phyloP scores from a whole-genome alignment of 2,888 invertebrate species.

The Drosophila conformis region DNA sequence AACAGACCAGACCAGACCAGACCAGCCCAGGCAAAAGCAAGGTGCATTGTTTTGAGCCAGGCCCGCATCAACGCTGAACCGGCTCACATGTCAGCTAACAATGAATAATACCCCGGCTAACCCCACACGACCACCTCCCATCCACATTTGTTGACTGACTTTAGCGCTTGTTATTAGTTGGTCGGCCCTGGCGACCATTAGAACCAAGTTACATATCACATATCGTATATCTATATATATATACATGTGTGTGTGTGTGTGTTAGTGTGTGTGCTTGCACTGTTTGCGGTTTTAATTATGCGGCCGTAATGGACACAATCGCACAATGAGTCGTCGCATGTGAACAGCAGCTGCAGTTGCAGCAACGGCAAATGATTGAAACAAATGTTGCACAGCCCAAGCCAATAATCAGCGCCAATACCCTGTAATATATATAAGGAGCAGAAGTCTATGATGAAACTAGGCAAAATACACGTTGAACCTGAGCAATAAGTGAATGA shows the following conservation, averaged over 20 bases:
- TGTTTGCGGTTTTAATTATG: constrained; percentile 64
- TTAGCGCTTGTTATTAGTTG: constrained; percentile 49
- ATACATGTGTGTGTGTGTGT: neutral
- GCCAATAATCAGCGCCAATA: constrained; percentile 33
- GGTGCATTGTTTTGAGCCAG: constrained; percentile 36
- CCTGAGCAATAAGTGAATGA: neutral
- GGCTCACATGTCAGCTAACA: constrained; percentile 55
- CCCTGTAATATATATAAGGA: constrained; percentile 20
- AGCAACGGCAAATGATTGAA: constrained; percentile 49
- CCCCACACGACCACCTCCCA: neutral
- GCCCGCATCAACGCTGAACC: constrained; percentile 2
- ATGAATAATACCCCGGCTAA: constrained; percentile 34
- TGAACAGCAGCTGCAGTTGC: constrained; percentile 17
- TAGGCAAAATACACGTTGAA: too few relatives aligned
- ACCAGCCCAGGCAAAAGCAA: constrained; percentile 4
- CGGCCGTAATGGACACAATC: constrained; percentile 49
- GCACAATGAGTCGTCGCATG: constrained; percentile 41
- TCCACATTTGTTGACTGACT: constrained; percentile 49
- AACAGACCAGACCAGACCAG: neutral
- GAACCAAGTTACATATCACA: constrained; percentile 33
- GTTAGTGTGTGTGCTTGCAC: constrained; percentile 32
- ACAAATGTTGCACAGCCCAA: constrained; percentile 37
- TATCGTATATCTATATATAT: constrained; percentile 7
- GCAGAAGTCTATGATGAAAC: neutral
- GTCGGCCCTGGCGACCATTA: constrained; percentile 45